Percentiles rank a stretch among this genome's conserved stretches.
phyloP scores from a whole-genome alignment of 2,888 invertebrate genomes.

The Apocheima hispidaria region DNA sequence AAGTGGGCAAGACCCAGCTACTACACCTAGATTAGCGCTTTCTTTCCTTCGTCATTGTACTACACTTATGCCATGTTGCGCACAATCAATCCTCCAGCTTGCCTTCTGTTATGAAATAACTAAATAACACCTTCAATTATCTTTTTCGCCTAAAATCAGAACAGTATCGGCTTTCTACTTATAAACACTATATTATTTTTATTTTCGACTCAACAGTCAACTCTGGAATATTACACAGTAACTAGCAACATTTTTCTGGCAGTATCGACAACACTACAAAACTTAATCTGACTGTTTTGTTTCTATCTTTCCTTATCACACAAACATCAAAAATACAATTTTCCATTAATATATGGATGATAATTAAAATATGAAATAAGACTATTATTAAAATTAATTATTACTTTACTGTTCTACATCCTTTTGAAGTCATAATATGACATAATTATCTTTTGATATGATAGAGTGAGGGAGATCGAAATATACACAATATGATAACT shows the following conservation, averaged over 20 bases:
- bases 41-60: too few species aligned
- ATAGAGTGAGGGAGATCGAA: slow-evolving; percentile 42
- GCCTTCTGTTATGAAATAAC: too few species aligned
- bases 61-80: too few species aligned
- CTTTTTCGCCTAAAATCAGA: too few species aligned
- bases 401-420: not conserved
- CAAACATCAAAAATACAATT: not conserved
- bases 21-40: too few species aligned
- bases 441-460: not conserved
- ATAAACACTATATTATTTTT: too few species aligned
- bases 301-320: not conserved
- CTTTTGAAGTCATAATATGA: not conserved
- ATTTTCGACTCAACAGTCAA: too few species aligned
- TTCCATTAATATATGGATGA: not conserved
- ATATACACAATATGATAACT: slow-evolving; percentile 49
- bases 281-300: not conserved
- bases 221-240: not conserved
- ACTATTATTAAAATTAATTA: not conserved
- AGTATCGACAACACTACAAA: slow-evolving; percentile 9
- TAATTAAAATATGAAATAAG: not conserved
- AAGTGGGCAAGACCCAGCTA: too few species aligned
- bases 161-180: too few species aligned
- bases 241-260: not conserved
- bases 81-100: too few species aligned
- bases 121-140: too few species aligned